Conservation (phyloP, 1,140 invertebrate genomes). For the Euwallacea similis region DNA sequence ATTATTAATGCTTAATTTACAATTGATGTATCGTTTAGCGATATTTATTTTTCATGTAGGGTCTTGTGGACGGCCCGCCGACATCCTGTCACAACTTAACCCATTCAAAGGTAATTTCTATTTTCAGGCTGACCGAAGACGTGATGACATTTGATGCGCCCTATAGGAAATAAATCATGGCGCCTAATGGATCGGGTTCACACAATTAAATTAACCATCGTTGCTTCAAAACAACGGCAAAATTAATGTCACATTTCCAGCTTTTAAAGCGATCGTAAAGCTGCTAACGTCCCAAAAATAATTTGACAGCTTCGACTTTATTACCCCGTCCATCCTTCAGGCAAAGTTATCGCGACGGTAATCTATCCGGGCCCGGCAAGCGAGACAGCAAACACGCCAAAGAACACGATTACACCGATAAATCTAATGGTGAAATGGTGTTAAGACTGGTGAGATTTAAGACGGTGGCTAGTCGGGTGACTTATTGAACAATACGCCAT, state of each 20-base stretch:
- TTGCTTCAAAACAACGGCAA: too few species aligned
- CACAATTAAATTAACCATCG: too few species aligned
- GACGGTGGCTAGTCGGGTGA: conserved; percentile 22
- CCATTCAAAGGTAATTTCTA: background rate
- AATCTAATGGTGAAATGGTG: conserved; percentile 33
- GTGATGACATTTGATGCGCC: background rate
- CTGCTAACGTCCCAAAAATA: background rate
- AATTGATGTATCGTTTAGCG: conserved; percentile 7
- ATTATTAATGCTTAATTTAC: conserved; percentile 23
- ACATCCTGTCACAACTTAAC: conserved; percentile 11
- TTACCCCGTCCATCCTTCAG: conserved; percentile 10
- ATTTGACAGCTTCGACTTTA: conserved; percentile 21
- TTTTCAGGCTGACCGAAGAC: background rate
- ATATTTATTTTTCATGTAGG: conserved; percentile 20
- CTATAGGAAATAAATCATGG: too few species aligned
- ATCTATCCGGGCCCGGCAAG: conserved; percentile 21
- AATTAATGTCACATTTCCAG: too few species aligned
- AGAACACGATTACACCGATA: conserved; percentile 34
- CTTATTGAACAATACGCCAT: conserved; percentile 29
- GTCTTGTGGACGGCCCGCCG: conserved; percentile 5
- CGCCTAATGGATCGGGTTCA: too few species aligned
- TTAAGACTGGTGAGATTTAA: conserved; percentile 28
- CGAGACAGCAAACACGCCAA: conserved; percentile 31
- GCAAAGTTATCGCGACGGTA: conserved; percentile 19
- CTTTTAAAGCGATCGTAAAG: too few species aligned